Evolutionary conservation across 2,113 vertebrate species (phyloP).

Genomic region (Labeo catla): DNA sequence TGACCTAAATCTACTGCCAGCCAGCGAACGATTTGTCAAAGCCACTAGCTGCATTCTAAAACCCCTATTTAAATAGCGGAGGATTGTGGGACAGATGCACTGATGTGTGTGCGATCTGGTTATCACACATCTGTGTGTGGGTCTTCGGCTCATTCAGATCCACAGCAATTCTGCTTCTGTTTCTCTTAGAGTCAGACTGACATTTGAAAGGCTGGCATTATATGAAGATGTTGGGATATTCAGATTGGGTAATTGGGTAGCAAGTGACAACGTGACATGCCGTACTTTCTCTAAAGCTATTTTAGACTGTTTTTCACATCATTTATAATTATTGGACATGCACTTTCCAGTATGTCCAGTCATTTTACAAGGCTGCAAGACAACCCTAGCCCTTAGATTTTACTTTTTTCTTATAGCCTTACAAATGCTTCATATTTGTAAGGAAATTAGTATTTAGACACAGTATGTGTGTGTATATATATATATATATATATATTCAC

Average conservation of each 20-base stretch:
- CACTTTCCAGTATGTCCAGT: neutral
- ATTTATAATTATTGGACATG: neutral
- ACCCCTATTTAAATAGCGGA: constrained; percentile 13
- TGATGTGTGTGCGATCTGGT: constrained; percentile 11
- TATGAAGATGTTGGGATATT: neutral
- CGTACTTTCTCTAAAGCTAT: neutral
- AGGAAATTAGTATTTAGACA: too few relatives aligned
- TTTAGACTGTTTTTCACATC: neutral
- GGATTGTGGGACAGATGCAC: constrained; percentile 33
- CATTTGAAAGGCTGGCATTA: constrained; percentile 17
- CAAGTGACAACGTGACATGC: neutral
- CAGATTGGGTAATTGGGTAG: constrained; percentile 4
- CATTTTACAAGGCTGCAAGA: neutral
- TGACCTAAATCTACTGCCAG: constrained; percentile 59
- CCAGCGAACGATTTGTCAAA: constrained; percentile 54
- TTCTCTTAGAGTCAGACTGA: neutral
- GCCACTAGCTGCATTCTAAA: constrained; percentile 24
- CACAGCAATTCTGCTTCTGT: neutral
- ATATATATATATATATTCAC: too few relatives aligned
- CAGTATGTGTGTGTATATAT: too few relatives aligned
- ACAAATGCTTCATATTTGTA: too few relatives aligned
- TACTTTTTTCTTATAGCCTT: too few relatives aligned
- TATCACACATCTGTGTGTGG: neutral
- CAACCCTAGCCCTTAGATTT: too few relatives aligned
- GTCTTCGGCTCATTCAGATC: neutral